Evolutionary conservation across 1,140 invertebrate genomes (phyloP), one percentile per base, ranked within the genome.

Genomic region (Drosophila teissieri): DNA sequence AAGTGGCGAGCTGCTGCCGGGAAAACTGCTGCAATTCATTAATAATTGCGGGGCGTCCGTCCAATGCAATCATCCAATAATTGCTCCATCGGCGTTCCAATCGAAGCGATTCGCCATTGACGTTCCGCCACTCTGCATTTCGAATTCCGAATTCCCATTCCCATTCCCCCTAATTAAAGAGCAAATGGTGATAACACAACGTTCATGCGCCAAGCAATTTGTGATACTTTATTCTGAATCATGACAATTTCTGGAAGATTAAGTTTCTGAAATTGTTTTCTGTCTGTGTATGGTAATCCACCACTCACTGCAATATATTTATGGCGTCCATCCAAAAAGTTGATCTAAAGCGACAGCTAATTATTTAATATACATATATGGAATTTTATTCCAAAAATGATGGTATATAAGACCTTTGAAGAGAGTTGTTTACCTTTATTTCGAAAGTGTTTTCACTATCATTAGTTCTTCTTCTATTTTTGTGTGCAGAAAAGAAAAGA

Each of bases 1-100:
- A 55, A 36, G 27, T 51, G 48, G 27, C 48, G 49, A 36, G 49
- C 31, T 36, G 17, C 48, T 19, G 36, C 2, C 54, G 19, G 37
- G 37, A 34, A 62, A 37, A 62, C 58, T 42, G 37, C 54, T 60
- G 60, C 15, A 42, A 42, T 63, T 60, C 54, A 63, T 42, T 60
- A 63, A 22, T 63, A 60, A 60, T 60, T 63, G 54, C 17, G 37
- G 22, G 17, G 36, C 11, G 54, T n/a, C 17, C 54, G 36, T n/a
- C 17, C 54, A n/a, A 17, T 19, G 39, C 54, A 63, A 63, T 63
- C 37, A 63, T 60, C 24, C 10, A 42, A 63, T 63, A 63, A 63
- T 60, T 58, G 37, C 60, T 10, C 53, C 10, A 19, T 62, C 24
- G 24, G 17, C 49, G 31, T 34, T 52, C 11, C 27, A 60, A 31